These are phyloP conservation scores for Peromyscus californicus DNA, from an alignment of 2,113 vertebrate genomes.

Conservation along the genomic window DNA sequence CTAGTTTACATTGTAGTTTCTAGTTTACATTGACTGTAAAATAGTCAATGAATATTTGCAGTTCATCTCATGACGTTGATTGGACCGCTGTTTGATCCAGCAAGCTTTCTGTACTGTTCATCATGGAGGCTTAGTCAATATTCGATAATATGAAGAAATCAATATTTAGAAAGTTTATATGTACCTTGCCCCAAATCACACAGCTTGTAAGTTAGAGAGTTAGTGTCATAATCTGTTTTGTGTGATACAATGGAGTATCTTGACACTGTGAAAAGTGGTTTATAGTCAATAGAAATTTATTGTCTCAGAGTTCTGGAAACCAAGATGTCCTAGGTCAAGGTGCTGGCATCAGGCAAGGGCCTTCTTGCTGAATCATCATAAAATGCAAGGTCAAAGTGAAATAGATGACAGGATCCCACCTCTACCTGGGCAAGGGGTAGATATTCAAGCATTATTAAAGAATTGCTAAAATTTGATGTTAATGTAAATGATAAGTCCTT, in stretches of 20 bases:
- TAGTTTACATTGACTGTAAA: too few species aligned
- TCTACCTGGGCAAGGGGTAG: neutral
- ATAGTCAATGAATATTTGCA: neutral
- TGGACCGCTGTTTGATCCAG: neutral
- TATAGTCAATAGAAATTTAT: neutral
- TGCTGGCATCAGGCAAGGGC: neutral
- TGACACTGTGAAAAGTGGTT: neutral
- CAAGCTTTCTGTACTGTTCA: neutral
- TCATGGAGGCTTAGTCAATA: neutral
- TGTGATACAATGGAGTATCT: neutral
- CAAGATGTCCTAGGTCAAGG: neutral
- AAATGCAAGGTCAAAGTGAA: neutral
- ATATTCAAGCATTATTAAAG: neutral
- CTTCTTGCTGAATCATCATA: neutral
- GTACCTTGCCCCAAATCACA: neutral
- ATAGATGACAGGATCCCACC: neutral
- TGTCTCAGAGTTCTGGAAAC: neutral
- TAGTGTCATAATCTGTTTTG: neutral
- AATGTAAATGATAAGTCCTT: neutral
- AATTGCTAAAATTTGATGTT: neutral
- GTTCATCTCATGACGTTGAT: neutral
- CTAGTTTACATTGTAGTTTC: too few species aligned
- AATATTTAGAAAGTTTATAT: neutral
- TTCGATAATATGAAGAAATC: slow-evolving; percentile 8
- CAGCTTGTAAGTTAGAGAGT: neutral